phyloP scores from a whole-genome alignment of 2,113 vertebrate species.

The Addax nasomaculatus region DNA sequence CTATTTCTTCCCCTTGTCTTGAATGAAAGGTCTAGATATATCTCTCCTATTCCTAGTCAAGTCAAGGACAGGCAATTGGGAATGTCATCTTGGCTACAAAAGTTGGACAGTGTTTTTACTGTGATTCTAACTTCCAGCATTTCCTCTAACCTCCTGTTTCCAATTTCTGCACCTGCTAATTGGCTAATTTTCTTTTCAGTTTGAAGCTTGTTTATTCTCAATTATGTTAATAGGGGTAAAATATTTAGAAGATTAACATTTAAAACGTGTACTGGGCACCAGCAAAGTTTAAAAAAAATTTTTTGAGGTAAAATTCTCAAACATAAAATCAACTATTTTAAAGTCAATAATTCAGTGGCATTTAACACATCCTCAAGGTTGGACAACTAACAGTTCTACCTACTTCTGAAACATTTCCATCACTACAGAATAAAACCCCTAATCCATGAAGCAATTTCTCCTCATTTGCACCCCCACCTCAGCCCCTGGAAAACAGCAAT shows the following conservation, averaged over 20 bases:
- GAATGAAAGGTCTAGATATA: not conserved
- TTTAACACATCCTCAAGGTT: not conserved
- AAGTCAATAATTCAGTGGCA: not conserved
- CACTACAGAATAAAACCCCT: not conserved
- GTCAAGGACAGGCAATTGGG: not conserved
- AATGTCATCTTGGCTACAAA: conserved; percentile 58
- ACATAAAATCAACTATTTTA: not conserved
- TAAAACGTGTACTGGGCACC: not conserved
- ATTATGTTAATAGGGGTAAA: conserved; percentile 73
- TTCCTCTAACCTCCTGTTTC: conserved; percentile 67
- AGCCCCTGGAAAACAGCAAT: not conserved
- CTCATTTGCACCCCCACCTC: not conserved
- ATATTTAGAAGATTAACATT: conserved; percentile 71
- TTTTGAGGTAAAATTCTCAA: not conserved
- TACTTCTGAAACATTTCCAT: not conserved
- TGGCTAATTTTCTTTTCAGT: conserved; percentile 78
- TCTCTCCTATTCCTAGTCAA: not conserved
- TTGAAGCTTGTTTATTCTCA: conserved; percentile 71
- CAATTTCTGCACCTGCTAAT: conserved; percentile 74
- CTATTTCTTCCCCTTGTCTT: not conserved
- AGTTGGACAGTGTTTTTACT: conserved; percentile 61
- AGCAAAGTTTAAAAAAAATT: not conserved
- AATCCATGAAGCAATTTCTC: not conserved
- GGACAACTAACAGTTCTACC: not conserved
- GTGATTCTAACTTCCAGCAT: conserved; percentile 32